A percentile compares a stretch with the other conserved stretches of the same genome.
phyloP scores from a whole-genome alignment of 2,797 vertebrate species.

The Liasis olivaceus region DNA sequence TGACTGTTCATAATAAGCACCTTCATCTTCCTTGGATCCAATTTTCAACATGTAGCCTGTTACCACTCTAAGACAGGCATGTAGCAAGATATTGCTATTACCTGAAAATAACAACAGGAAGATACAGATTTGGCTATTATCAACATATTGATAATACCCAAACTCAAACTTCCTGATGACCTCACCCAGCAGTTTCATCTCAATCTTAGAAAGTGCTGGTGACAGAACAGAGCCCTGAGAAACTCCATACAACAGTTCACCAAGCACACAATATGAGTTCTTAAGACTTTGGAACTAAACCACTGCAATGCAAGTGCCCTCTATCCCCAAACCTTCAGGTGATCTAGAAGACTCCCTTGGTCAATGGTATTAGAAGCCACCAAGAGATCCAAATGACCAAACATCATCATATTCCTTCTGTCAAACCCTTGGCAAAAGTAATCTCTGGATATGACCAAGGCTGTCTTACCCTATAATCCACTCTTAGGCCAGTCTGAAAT shows the following conservation, averaged over 20 bases:
- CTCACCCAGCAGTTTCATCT: not conserved
- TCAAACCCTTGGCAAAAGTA: not conserved
- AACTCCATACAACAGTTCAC: not conserved
- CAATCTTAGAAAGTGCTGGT: not conserved
- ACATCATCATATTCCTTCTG: not conserved
- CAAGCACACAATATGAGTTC: not conserved
- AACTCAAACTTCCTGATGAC: not conserved
- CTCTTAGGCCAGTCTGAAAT: not conserved
- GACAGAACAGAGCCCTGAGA: not conserved
- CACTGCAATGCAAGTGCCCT: not conserved
- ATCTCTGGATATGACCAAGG: no score
- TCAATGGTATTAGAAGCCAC: not conserved
- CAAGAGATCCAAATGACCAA: not conserved
- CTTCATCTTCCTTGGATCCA: no score
- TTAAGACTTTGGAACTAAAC: not conserved
- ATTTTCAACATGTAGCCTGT: no score
- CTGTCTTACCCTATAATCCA: not conserved
- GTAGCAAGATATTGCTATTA: no score
- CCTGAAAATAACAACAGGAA: no score
- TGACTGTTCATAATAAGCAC: no score
- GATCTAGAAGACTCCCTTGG: not conserved
- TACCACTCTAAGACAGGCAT: no score
- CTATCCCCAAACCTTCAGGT: not conserved
- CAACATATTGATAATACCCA: no score
- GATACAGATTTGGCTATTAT: no score